Base-by-base conservation (phyloP, 1,140 invertebrate species). In the Triops cancriformis region DNA sequence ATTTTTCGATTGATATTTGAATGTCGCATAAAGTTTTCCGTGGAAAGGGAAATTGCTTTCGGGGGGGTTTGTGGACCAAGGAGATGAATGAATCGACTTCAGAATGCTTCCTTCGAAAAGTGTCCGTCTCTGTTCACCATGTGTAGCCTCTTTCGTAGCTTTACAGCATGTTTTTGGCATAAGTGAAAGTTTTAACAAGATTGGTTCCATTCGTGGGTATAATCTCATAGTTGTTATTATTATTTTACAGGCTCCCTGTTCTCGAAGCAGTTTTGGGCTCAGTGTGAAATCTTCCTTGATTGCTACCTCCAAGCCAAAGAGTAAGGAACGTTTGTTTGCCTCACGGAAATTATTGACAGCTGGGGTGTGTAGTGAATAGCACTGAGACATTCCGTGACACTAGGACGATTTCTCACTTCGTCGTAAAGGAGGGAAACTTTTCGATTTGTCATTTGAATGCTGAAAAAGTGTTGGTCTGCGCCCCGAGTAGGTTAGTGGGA, bases 261-360 rank as follows among this genome's bases (percentile, higher is more conserved):
- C 74, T 82, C 82, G 9, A 81, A 82, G 41, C 80, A 83, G 51
- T 79, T 85, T 31, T 85, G 84, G 84, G 78, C 80, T n/a, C 82
- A 83, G 51, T 85, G 85, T 76, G 83, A 85, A 18, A 82, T 83
- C 43, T 85, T 85, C 73, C 82, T 82, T 78, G 82, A 82, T 45
- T 80, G 82, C 4, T 84, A 83, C 79, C 76, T 81, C 31, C 78
- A 79, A 27, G 82, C 83, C 1, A 82, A 81, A 80, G 81, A 83
- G 83, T 84, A 79, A 84, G 83, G 83, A 79, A 12, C 9, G 18
- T 72, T 42, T 14, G 23, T 79, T 51, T 31, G 26, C 7, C 26
- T 74, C 14, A 81, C 75, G 14, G 72, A 76, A 64, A 5, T 28
- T 31, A 31, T 76, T 76, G 0, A 64, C 23, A 23, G 14, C 7